A percentile compares a stretch with the other conserved stretches of the same genome.
Evolutionary conservation across 2,797 vertebrate species (phyloP).

Genomic region (Channa striata): DNA sequence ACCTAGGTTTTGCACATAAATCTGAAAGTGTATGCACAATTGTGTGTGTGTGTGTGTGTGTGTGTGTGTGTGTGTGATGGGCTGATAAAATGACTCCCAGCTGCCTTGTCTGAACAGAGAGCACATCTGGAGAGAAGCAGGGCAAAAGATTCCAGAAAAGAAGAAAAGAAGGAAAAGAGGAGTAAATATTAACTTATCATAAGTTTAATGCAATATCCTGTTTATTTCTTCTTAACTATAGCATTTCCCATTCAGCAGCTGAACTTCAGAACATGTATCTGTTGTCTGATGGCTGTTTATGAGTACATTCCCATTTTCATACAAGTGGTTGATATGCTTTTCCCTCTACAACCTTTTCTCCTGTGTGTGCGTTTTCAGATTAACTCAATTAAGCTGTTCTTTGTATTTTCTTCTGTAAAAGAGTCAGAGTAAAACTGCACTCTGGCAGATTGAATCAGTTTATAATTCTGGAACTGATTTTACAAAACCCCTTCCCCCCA

Average conservation of each 20-base stretch:
- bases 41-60: conserved; percentile 5
- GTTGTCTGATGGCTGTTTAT: no score
- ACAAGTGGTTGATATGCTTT: no score
- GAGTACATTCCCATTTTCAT: no score
- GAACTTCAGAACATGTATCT: conserved; percentile 2
- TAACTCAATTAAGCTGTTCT: background rate
- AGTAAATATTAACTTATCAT: conserved; percentile 55
- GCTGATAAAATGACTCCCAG: conserved; percentile 77
- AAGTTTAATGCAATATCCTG: conserved; percentile 32
- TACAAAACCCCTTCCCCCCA: conserved; percentile 54
- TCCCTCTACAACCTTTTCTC: no score
- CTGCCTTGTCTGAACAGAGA: conserved; percentile 72
- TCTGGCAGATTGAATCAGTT: conserved; percentile 34
- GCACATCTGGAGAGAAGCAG: conserved; percentile 77
- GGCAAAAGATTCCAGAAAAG: conserved; percentile 23
- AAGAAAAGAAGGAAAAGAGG: conserved; percentile 31
- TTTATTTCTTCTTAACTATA: conserved; percentile 32
- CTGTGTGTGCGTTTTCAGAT: conserved; percentile 10
- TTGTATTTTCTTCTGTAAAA: conserved; percentile 19
- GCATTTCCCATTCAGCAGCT: conserved; percentile 1
- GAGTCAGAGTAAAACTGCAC: conserved; percentile 22
- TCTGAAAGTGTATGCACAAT: conserved; percentile 9
- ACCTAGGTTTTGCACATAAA: conserved; percentile 38
- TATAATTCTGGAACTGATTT: conserved; percentile 63
- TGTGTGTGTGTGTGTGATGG: conserved; percentile 28